phyloP scores from a whole-genome alignment of 2,888 invertebrate species.

The Anodontia alba region DNA sequence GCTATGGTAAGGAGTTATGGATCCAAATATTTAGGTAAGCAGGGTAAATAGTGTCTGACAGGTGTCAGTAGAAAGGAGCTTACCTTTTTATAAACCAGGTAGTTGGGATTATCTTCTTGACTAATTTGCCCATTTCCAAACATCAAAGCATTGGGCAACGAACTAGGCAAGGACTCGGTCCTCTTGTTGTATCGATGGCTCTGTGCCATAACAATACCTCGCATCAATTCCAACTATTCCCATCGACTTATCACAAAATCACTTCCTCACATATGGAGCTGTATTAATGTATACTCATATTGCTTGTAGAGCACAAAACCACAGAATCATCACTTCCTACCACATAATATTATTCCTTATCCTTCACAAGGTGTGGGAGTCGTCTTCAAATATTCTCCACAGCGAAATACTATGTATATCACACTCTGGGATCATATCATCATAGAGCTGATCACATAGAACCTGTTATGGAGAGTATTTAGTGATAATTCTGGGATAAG shows the following conservation, averaged over 20 bases:
- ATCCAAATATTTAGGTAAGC: no score
- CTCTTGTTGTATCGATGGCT: conserved; percentile 74
- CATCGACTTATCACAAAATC: conserved; percentile 41
- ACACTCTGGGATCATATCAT: not conserved
- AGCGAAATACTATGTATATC: not conserved
- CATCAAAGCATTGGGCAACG: conserved; percentile 73
- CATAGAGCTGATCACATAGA: conserved; percentile 1
- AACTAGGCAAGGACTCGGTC: conserved; percentile 77
- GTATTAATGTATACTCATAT: not conserved
- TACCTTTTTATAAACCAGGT: conserved; percentile 81
- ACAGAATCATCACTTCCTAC: not conserved
- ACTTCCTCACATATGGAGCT: not conserved
- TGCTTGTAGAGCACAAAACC: not conserved
- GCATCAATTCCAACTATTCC: conserved; percentile 38
- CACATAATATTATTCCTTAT: conserved; percentile 6
- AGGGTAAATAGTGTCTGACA: no score
- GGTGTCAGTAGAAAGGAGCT: no score
- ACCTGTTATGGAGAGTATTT: no score
- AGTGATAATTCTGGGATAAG: no score
- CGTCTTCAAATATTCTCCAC: not conserved
- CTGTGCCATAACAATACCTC: conserved; percentile 52
- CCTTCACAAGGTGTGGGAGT: not conserved
- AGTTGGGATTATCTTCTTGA: conserved; percentile 80
- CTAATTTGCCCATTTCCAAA: conserved; percentile 80
- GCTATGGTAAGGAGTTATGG: no score